Percentiles rank a stretch among this genome's conserved stretches.
Conservation (phyloP, 2,797 vertebrate genomes). For the Saguinus oedipus region DNA sequence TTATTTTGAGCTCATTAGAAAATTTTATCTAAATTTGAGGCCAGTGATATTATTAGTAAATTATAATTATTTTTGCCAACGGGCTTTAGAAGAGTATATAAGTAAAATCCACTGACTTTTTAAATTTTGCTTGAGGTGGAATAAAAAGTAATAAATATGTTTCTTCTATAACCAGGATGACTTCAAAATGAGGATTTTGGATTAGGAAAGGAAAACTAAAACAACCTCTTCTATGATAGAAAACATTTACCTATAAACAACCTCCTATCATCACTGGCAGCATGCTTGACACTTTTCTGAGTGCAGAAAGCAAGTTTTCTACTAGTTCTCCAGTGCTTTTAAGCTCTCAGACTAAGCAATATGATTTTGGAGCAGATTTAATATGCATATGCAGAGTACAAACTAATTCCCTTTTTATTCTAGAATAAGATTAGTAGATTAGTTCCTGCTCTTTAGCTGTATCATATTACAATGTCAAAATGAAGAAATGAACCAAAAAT, state of each 20-base stretch:
- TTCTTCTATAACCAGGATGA: background rate
- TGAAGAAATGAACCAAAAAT: background rate
- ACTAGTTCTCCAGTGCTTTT: background rate
- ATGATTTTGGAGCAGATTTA: background rate
- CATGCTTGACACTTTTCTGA: background rate
- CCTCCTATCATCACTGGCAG: background rate
- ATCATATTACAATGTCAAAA: background rate
- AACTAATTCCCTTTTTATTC: background rate
- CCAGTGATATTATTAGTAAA: background rate
- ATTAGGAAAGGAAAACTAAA: background rate
- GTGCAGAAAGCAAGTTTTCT: background rate
- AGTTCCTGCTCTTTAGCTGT: background rate
- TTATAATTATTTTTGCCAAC: constrained; percentile 13
- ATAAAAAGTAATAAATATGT: background rate
- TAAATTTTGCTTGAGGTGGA: background rate
- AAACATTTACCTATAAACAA: background rate
- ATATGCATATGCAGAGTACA: background rate
- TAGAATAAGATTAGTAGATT: background rate
- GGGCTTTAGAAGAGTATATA: background rate
- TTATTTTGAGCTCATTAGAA: background rate
- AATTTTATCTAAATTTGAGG: background rate
- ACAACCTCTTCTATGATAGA: background rate
- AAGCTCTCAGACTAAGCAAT: background rate
- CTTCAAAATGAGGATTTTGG: background rate
- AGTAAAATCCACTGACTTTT: background rate